A percentile compares a stretch with the other conserved stretches of the same genome.
Evolutionary conservation across 2,888 invertebrate species (phyloP).

Genomic region (Chaitophorus viminalis): DNA sequence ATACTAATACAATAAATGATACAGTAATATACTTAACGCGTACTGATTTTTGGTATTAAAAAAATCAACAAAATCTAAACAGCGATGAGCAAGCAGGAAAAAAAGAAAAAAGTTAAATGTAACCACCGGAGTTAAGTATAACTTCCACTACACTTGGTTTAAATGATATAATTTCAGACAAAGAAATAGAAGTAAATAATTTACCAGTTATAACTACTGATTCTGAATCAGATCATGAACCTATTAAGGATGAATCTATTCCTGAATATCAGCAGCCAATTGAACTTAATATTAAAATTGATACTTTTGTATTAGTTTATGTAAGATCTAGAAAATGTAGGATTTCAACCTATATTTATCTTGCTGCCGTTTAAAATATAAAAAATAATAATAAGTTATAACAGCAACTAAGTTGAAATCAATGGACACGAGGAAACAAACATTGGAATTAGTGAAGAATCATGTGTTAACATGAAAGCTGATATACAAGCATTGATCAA

Average conservation of each 20-base stretch:
- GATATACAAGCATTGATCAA: background rate
- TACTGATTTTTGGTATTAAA: no score
- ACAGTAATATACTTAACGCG: background rate
- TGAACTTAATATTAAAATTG: conserved; percentile 13
- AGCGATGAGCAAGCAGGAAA: background rate
- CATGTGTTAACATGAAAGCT: background rate
- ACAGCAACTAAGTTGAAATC: background rate
- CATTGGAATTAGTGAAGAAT: background rate
- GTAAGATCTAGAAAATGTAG: background rate
- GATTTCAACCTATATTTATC: conserved; percentile 9
- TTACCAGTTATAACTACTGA: background rate
- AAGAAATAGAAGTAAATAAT: background rate
- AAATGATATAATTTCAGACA: background rate
- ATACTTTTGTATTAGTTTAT: conserved; percentile 13
- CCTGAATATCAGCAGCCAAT: conserved; percentile 23
- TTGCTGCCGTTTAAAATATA: conserved; percentile 20
- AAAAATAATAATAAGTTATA: background rate
- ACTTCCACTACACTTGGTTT: background rate
- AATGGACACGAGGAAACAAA: conserved; percentile 14
- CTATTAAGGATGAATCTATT: background rate
- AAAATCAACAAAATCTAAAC: conserved; percentile 3
- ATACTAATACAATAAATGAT: background rate
- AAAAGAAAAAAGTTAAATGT: background rate
- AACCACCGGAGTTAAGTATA: background rate
- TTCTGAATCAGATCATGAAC: background rate